A percentile compares a stretch with the other conserved stretches of the same genome.
These are phyloP conservation scores for Tauraco hartlaubi DNA, from an alignment of 2,797 vertebrate species.

Conservation along the genomic window DNA sequence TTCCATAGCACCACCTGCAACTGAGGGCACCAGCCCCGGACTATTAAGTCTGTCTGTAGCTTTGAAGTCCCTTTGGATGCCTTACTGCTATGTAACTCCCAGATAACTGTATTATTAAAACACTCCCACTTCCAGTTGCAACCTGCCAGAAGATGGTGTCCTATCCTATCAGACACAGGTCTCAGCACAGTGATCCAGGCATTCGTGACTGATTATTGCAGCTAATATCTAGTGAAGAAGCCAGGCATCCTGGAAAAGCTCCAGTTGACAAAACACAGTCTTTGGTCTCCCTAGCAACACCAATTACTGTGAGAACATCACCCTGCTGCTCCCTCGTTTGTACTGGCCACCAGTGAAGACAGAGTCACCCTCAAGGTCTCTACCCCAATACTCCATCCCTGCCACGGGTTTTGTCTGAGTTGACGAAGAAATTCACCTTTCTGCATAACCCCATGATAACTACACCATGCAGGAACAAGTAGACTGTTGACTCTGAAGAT, in stretches of 20 bases:
- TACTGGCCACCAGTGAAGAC: constrained; percentile 40
- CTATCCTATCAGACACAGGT: constrained; percentile 63
- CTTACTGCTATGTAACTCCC: not conserved
- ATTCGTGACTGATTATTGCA: constrained; percentile 61
- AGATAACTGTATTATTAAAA: not conserved
- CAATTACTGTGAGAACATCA: constrained; percentile 31
- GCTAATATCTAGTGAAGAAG: constrained; percentile 49
- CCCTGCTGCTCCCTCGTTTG: constrained; percentile 30
- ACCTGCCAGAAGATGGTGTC: constrained; percentile 69
- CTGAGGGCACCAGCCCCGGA: not conserved
- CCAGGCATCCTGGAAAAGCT: constrained; percentile 40
- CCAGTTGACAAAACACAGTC: constrained; percentile 53
- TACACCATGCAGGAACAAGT: rapidly evolving
- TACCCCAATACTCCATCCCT: not conserved
- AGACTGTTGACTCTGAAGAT: rapidly evolving
- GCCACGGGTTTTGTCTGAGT: not conserved
- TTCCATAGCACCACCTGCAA: not conserved
- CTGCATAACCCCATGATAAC: not conserved
- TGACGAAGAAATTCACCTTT: not conserved
- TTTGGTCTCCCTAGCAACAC: constrained; percentile 59
- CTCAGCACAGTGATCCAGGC: constrained; percentile 31
- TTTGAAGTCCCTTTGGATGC: not conserved
- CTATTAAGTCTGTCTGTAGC: not conserved
- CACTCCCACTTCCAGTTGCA: constrained; percentile 9
- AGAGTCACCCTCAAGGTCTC: constrained; percentile 40